phyloP scores from a whole-genome alignment of 2,113 vertebrate species.

The Sinocyclocheilus anshuiensis region DNA sequence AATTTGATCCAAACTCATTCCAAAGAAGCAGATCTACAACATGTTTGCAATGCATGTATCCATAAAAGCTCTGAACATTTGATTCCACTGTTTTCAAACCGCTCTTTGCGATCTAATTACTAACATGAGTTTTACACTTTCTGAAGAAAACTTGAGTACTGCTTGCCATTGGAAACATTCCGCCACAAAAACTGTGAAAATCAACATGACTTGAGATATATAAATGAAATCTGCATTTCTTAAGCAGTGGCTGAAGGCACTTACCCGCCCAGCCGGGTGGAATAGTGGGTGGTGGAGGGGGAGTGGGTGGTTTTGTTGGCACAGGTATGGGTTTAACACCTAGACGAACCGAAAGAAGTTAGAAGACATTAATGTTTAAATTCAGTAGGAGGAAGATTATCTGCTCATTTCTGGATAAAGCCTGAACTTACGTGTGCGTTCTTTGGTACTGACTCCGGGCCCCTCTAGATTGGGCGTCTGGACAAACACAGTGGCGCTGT shows the following conservation, averaged over 20 bases:
- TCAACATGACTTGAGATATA: neutral
- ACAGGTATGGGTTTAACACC: slow-evolving; percentile 86
- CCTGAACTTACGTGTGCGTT: slow-evolving; percentile 81
- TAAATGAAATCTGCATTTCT: neutral
- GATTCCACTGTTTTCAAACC: neutral
- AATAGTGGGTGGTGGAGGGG: slow-evolving; percentile 91
- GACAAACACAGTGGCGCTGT: slow-evolving; percentile 86
- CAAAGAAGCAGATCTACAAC: slow-evolving; percentile 9
- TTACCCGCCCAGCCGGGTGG: slow-evolving; percentile 92
- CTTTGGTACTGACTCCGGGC: slow-evolving; percentile 82
- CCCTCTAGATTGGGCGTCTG: slow-evolving; percentile 97
- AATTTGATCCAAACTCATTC: slow-evolving; percentile 2
- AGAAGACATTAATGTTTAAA: neutral
- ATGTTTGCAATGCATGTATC: neutral
- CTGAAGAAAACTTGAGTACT: neutral
- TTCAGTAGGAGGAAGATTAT: neutral
- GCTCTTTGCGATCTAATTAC: neutral
- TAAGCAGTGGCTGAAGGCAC: slow-evolving; percentile 21
- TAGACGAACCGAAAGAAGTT: slow-evolving; percentile 57
- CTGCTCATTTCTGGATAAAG: neutral
- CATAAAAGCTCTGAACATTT: neutral
- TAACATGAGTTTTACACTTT: neutral
- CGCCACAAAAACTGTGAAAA: neutral
- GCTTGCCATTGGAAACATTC: neutral
- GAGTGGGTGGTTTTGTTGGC: slow-evolving; percentile 87